Conservation (phyloP, 2,888 invertebrate genomes). For the Parochlus steinenii region DNA sequence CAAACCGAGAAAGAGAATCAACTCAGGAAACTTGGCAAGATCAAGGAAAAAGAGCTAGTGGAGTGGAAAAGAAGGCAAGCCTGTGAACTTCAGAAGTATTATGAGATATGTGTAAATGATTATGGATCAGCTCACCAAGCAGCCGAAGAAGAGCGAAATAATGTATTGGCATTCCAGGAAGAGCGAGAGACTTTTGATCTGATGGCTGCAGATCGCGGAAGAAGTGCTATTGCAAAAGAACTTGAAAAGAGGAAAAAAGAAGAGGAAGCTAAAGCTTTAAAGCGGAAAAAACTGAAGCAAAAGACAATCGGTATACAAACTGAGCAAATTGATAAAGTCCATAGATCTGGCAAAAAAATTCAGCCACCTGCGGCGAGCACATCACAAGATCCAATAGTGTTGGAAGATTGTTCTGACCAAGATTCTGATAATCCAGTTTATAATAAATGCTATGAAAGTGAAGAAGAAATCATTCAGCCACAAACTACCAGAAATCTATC, state of each 20-base stretch:
- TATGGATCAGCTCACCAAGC: conserved; percentile 9
- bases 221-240: conserved; percentile 6
- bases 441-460: too few species aligned
- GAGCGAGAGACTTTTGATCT: conserved; percentile 7
- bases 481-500: conserved; percentile 2
- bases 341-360: too few species aligned
- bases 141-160: too few species aligned
- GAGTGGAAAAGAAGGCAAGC: conserved; percentile 33
- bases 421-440: conserved; percentile 18
- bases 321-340: too few species aligned
- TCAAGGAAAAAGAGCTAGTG: conserved; percentile 33
- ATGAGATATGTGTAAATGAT: not conserved
- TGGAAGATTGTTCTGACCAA: conserved; percentile 16
- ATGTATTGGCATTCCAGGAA: conserved; percentile 8
- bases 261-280: conserved; percentile 12
- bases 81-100: conserved; percentile 14
- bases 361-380: too few species aligned
- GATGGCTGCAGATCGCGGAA: conserved; percentile 3
- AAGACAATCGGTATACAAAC: conserved; percentile 9
- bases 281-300: conserved; percentile 18
- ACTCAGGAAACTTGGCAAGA: conserved; percentile 32
- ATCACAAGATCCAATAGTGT: conserved; percentile 1
- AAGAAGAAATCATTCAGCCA: not conserved
- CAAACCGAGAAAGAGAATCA: conserved; percentile 34
- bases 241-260: conserved; percentile 5